Evolutionary conservation across 2,797 vertebrate species (phyloP).

Genomic region (Muscicapa comitata): DNA sequence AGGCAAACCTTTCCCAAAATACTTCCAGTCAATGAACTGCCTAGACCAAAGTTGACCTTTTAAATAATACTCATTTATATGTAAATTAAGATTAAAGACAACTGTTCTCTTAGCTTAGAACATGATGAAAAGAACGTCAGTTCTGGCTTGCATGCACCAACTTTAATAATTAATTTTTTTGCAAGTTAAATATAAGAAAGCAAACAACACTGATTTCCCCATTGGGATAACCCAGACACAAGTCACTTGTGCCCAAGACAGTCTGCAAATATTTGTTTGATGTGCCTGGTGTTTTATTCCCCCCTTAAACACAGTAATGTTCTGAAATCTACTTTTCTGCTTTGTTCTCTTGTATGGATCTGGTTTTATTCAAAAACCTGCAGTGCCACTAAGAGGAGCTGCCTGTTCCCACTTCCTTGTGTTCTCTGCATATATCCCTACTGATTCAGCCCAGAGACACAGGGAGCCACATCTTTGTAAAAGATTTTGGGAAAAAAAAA

Average conservation of each 20-base stretch:
- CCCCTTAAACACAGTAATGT: not conserved
- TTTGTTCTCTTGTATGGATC: not conserved
- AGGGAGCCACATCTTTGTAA: not conserved
- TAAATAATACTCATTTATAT: not conserved
- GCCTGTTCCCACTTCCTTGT: not conserved
- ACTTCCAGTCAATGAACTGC: not conserved
- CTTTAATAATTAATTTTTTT: not conserved
- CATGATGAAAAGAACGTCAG: not conserved
- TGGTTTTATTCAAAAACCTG: not conserved
- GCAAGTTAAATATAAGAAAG: not conserved
- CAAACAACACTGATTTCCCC: not conserved
- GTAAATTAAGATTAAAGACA: not conserved
- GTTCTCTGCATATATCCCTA: not conserved
- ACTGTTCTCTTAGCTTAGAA: not conserved
- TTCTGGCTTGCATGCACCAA: not conserved
- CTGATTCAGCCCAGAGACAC: not conserved
- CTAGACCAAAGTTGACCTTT: not conserved
- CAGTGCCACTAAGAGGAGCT: not conserved
- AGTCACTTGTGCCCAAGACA: not conserved
- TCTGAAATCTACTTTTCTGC: not conserved
- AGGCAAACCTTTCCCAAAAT: not conserved
- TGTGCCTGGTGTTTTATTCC: not conserved
- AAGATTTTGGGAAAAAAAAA: not conserved
- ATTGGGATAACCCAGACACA: not conserved
- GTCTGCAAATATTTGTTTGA: not conserved